Evolutionary conservation across 1,140 invertebrate genomes (phyloP), one percentile per base, ranked within the genome.

Genomic region (Ips typographus): DNA sequence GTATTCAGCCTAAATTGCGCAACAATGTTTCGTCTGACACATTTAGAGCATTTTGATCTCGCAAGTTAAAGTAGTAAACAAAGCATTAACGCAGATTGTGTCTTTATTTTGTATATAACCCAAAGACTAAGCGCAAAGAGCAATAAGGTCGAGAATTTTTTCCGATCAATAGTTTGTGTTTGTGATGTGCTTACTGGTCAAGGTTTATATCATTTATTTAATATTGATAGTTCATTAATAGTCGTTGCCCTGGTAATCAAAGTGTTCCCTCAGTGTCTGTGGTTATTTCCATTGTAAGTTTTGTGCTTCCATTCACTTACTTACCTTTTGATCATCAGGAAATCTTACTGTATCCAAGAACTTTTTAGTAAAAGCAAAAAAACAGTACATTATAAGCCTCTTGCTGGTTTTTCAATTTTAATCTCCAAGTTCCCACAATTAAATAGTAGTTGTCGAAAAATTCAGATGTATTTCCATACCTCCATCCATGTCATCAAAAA

Each of bases 381-480:
- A 44, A 77, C 66, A 47, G 63, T 72, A 75, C 44, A 58, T 77
- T 75, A 51, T 74, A 77, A 53, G 58, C 61, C 55, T 70, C 63
- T 49, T 40, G 41, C 55, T 55, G 62, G 62, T 61, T 69, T 39
- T 72, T 67, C 38, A 75, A 43, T 8, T 58, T 71, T 8, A 77
- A 65, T 59, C 56, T 68, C 76, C 76, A 79, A 51, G 71, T 66
- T 37, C 75, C 75, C 37, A 72, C 55, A 53, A 52, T 60, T 47
- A 40, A 51, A 64, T 65, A 56, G 51, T 5, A 44, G 69, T 59
- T 49, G 63, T 72, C 55, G 72, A 64, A 57, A 67, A 71, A 65
- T 73, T 73, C 47, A 78, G 65, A 56, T 77, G 70, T 63, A 77
- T 69, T 62, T 77, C 73, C 52, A 68, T 61, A 38, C 40, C 68